Evolutionary conservation across 1,140 invertebrate genomes (phyloP).

Genomic region (Limonius californicus): DNA sequence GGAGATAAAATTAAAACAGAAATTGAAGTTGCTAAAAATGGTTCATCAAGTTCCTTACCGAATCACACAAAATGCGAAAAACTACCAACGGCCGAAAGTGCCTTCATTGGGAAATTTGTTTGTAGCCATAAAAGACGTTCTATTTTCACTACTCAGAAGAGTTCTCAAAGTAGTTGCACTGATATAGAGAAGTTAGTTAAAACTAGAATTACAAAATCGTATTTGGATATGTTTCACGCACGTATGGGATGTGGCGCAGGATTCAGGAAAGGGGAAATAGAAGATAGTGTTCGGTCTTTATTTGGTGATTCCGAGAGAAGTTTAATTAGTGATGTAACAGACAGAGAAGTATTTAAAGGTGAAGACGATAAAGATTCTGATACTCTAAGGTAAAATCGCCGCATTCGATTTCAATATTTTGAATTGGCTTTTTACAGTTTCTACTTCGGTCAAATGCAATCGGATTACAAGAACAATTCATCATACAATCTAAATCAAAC

Average conservation of each 20-base stretch:
- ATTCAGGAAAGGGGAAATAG: constrained; percentile 1
- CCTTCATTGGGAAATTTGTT: too few relatives aligned
- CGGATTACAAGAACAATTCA: too few relatives aligned
- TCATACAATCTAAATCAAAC: too few relatives aligned
- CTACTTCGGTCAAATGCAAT: too few relatives aligned
- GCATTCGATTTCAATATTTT: too few relatives aligned
- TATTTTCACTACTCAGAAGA: too few relatives aligned
- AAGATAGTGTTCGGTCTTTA: constrained; percentile 13
- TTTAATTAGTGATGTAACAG: constrained; percentile 5
- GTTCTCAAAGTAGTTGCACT: background rate
- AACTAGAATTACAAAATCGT: constrained; percentile 19
- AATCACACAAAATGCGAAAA: too few relatives aligned
- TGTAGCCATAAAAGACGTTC: too few relatives aligned
- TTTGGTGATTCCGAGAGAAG: constrained; percentile 21
- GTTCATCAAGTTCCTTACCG: too few relatives aligned
- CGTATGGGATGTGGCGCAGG: constrained; percentile 8
- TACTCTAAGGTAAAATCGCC: constrained; percentile 14
- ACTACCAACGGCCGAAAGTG: too few relatives aligned
- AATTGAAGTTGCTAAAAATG: background rate
- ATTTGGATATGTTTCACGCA: constrained; percentile 33
- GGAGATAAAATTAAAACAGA: constrained; percentile 15
- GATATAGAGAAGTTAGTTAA: background rate
- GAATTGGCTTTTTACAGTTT: too few relatives aligned
- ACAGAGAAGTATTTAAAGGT: background rate
- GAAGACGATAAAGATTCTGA: constrained; percentile 5